Conservation (phyloP, 2,797 vertebrate genomes). For the Cacajao melanocephalus region DNA sequence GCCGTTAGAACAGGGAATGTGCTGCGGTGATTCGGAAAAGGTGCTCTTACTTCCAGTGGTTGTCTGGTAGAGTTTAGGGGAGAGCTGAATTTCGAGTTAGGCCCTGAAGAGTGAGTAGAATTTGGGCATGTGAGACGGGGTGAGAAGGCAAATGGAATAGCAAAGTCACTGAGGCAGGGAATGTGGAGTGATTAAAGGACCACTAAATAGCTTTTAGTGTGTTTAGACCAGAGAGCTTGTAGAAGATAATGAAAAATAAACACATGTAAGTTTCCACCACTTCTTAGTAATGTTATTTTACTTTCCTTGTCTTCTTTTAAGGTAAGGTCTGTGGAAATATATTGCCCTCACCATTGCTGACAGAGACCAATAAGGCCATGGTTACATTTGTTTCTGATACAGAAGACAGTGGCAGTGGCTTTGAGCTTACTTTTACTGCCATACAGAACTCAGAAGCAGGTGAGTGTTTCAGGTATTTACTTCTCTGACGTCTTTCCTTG, state of each 20-base stretch:
- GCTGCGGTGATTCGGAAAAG: not conserved
- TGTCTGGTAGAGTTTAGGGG: not conserved
- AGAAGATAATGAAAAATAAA: not conserved
- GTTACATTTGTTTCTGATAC: not conserved
- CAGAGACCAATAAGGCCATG: not conserved
- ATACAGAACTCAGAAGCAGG: not conserved
- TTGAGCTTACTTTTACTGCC: not conserved
- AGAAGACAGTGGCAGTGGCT: not conserved
- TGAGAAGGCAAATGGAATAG: not conserved
- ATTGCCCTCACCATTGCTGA: not conserved
- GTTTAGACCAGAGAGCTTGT: not conserved
- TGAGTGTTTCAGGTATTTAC: not conserved
- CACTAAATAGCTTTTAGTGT: not conserved
- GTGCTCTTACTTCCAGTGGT: not conserved
- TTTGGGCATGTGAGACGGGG: not conserved
- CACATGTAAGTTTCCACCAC: not conserved
- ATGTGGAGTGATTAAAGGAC: not conserved
- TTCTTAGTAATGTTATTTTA: not conserved
- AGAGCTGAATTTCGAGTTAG: not conserved
- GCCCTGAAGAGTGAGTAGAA: not conserved
- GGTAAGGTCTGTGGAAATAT: not conserved
- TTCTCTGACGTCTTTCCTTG: not conserved
- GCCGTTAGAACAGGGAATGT: not conserved
- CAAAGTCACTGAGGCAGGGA: not conserved
- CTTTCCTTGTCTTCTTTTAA: not conserved